Percentiles rank a stretch among this genome's conserved stretches.
These are phyloP conservation scores for Hyperoplus immaculatus DNA, from an alignment of 2,797 vertebrate species.

Conservation along the genomic window DNA sequence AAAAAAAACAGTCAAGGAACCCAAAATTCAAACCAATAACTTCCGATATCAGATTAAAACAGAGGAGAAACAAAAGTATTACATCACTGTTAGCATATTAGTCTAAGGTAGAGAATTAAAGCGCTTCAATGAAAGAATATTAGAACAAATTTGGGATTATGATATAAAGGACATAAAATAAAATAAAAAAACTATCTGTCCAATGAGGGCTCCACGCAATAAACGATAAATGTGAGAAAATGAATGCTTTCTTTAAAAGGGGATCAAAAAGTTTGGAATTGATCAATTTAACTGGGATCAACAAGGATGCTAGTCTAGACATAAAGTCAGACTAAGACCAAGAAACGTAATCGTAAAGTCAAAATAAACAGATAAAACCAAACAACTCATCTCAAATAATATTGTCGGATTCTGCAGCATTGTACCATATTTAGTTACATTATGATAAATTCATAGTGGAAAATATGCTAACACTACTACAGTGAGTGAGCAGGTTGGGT, in stretches of 20 bases:
- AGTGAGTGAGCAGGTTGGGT: slow-evolving; percentile 6
- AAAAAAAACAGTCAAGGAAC: background rate
- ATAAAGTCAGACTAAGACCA: no score
- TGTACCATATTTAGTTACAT: background rate
- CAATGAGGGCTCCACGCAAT: background rate
- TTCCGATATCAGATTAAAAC: background rate
- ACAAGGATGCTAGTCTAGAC: background rate
- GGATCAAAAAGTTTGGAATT: background rate
- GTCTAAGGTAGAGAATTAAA: background rate
- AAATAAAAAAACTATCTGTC: background rate
- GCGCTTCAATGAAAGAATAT: background rate
- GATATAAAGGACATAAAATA: background rate
- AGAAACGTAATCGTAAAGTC: no score
- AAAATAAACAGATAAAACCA: background rate
- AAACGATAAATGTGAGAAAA: background rate
- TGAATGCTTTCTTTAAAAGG: background rate
- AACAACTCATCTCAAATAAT: background rate
- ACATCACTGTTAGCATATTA: background rate
- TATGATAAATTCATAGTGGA: slow-evolving; percentile 65
- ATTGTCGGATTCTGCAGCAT: no score
- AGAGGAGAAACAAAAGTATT: background rate
- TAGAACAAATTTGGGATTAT: background rate
- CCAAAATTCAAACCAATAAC: background rate
- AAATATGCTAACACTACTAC: slow-evolving; percentile 49
- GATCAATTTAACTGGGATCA: background rate